Evolutionary conservation across 37 sponge, comb jelly and placozoan genomes (phyloP).

Genomic region (Halisarca cf. caerulea): DNA sequence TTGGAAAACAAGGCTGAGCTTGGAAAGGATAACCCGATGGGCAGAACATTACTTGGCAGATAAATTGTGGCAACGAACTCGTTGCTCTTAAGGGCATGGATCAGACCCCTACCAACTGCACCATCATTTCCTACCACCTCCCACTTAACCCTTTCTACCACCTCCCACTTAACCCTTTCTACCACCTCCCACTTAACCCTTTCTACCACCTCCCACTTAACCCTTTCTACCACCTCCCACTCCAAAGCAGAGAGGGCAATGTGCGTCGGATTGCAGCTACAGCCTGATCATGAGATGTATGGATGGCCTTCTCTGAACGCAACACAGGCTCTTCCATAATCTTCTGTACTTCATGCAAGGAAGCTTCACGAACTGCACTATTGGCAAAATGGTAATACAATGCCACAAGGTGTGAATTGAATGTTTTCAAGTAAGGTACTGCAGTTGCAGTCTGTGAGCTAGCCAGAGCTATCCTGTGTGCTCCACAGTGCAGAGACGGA

Average conservation of each 20-base stretch:
- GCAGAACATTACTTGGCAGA: conserved; percentile 14
- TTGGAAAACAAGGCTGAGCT: neutral
- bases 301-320: conserved; percentile 28
- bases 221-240: conserved; percentile 23
- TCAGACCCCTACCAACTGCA: conserved; percentile 28
- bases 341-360: conserved; percentile 49
- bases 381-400: conserved; percentile 45
- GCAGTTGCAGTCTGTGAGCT: conserved; percentile 35
- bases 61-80: conserved; percentile 32
- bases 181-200: no score
- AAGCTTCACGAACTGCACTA: conserved; percentile 45
- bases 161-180: no score
- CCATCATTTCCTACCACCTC: no score
- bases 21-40: no score
- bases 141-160: no score
- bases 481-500: conserved; percentile 36
- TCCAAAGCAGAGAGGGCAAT: conserved; percentile 52
- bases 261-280: conserved; percentile 31
- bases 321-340: conserved; percentile 35
- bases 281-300: conserved; percentile 44
- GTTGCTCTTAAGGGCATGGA: conserved; percentile 15
- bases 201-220: no score
- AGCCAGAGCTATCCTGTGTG: conserved; percentile 40
- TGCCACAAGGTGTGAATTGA: conserved; percentile 25
- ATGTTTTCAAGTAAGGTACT: conserved; percentile 34